Conservation (phyloP, 2,113 vertebrate species). For the Pogonocichla stellata region DNA sequence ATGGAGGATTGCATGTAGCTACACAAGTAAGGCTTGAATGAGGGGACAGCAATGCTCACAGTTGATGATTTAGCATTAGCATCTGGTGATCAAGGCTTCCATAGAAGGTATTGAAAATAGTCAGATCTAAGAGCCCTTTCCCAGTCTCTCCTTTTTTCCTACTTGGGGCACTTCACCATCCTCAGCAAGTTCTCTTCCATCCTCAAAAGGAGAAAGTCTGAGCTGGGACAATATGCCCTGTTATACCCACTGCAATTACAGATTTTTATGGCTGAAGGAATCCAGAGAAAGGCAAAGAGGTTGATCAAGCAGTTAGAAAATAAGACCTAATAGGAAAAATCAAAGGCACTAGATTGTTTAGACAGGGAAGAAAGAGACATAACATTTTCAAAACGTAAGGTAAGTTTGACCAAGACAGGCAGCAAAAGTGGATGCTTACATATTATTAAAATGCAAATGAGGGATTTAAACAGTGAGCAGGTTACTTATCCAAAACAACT, state of each 20-base stretch:
- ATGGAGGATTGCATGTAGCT: not conserved
- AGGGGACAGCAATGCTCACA: not conserved
- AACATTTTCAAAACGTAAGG: not conserved
- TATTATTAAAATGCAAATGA: not conserved
- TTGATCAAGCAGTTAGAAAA: not conserved
- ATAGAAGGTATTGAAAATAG: not conserved
- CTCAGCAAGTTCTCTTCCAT: not conserved
- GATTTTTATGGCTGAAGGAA: not conserved
- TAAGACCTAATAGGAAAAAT: not conserved
- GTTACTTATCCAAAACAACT: not conserved
- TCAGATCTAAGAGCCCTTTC: not conserved
- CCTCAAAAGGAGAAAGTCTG: not conserved
- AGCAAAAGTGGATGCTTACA: not conserved
- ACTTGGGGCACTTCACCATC: not conserved
- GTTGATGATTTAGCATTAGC: not conserved
- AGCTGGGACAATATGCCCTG: accelerated
- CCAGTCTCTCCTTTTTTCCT: not conserved
- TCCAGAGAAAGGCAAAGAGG: not conserved
- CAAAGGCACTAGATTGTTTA: not conserved
- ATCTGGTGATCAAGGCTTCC: not conserved
- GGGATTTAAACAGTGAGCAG: not conserved
- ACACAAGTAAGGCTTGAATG: not conserved
- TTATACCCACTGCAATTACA: not conserved
- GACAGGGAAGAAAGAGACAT: not conserved
- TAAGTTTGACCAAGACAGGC: not conserved